Evolutionary conservation across 92 coral and sea anemone genomes (phyloP).

Genomic region (Palythoa caribaeorum): DNA sequence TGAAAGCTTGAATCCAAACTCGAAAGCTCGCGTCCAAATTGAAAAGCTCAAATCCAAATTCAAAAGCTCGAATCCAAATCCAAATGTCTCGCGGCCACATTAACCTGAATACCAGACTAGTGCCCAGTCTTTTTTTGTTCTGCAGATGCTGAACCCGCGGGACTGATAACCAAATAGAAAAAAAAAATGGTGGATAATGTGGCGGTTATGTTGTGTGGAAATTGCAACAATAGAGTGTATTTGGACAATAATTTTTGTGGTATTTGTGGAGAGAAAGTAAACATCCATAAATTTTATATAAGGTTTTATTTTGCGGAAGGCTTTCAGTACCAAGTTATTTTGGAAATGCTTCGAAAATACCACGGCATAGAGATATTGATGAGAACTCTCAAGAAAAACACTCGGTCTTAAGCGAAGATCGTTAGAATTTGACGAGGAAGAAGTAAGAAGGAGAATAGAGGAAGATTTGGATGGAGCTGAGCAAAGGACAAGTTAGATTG

Average conservation of each 20-base stretch:
- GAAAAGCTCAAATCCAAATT: neutral
- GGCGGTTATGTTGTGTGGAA: neutral
- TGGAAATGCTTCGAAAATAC: conserved; percentile 32
- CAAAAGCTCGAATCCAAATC: neutral
- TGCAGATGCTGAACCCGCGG: conserved; percentile 12
- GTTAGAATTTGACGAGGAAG: conserved; percentile 35
- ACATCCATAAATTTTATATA: conserved; percentile 48
- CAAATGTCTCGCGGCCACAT: conserved; percentile 5
- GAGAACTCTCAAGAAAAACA: conserved; percentile 45
- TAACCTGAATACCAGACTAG: conserved; percentile 23
- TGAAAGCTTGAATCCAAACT: too few species aligned
- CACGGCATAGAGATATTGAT: conserved; percentile 37
- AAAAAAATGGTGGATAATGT: conserved; percentile 18
- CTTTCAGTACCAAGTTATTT: conserved; percentile 56
- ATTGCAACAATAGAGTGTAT: conserved; percentile 33
- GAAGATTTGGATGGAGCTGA: conserved; percentile 16
- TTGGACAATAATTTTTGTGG: conserved; percentile 39
- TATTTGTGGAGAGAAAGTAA: conserved; percentile 51
- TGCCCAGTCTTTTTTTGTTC: conserved; percentile 26
- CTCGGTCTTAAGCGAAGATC: conserved; percentile 44
- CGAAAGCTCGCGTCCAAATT: too few species aligned
- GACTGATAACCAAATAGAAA: conserved; percentile 8
- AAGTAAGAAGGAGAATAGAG: conserved; percentile 45
- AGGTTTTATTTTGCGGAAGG: conserved; percentile 54
- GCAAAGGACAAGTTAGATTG: too few species aligned